Evolutionary conservation across 2,113 vertebrate species (phyloP).

Genomic region (Hemichromis elongatus): DNA sequence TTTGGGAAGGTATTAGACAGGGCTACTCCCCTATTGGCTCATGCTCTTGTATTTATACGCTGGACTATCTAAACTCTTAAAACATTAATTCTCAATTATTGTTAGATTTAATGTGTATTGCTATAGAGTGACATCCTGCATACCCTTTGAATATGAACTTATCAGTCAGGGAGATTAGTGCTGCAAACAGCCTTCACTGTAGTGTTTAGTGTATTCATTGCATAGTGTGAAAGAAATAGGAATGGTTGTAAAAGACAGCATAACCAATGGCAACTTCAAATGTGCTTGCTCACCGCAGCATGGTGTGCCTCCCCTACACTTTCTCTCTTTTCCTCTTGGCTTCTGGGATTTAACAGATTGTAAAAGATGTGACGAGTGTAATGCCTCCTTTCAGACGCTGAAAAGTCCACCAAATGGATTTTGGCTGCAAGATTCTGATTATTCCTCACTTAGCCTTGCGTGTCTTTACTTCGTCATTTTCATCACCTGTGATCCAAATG

Average conservation of each 20-base stretch:
- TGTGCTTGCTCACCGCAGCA: rapidly evolving
- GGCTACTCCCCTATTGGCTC: not conserved
- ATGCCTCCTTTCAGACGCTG: not conserved
- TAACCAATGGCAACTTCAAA: not conserved
- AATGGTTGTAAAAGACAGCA: not conserved
- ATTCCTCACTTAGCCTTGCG: not conserved
- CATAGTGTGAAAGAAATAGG: not conserved
- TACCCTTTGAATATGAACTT: not conserved
- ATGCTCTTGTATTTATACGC: not conserved
- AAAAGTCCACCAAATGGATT: not conserved
- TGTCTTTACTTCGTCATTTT: not conserved
- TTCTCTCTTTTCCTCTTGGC: not conserved
- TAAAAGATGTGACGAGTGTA: not conserved
- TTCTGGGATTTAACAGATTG: not conserved
- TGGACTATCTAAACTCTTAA: not conserved
- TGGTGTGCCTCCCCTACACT: not conserved
- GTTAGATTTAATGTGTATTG: not conserved
- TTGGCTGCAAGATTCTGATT: not conserved
- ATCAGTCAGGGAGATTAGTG: not conserved
- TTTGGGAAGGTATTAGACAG: not conserved
- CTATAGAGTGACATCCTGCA: not conserved
- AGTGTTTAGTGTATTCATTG: not conserved
- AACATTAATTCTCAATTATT: not conserved
- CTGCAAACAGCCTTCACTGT: not conserved
- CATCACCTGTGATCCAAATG: not conserved